Percentiles rank a stretch among this genome's conserved stretches.
Evolutionary conservation across 2,113 vertebrate genomes (phyloP).

Genomic region (Grammomys dolichurus): DNA sequence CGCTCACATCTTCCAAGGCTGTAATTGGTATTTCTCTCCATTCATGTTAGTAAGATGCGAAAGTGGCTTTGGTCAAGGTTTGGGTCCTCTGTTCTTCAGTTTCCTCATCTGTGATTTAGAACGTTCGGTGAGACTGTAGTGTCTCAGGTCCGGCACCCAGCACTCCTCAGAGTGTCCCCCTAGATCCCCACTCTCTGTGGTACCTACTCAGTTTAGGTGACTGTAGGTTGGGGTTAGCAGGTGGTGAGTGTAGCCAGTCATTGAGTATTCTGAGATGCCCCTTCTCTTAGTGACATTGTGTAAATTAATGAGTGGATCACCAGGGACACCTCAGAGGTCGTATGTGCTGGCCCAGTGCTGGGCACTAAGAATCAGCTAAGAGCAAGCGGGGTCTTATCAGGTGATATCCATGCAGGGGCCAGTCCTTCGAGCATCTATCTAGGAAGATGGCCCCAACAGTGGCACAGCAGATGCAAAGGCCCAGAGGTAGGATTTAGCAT

Average conservation of each 20-base stretch:
- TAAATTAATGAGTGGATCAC: too few species aligned
- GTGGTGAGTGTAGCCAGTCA: neutral
- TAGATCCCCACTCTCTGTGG: fast-evolving
- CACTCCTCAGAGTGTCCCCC: fast-evolving
- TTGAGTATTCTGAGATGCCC: fast-evolving
- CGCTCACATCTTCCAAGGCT: neutral
- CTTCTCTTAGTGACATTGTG: neutral
- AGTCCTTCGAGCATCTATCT: too few species aligned
- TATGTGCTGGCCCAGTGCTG: neutral
- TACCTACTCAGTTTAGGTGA: neutral
- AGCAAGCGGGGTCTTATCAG: neutral
- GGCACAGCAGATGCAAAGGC: neutral
- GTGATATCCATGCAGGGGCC: neutral
- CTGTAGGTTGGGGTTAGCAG: neutral
- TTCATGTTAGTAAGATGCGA: neutral
- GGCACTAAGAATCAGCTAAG: neutral
- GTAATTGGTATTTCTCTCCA: neutral
- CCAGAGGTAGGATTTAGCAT: neutral
- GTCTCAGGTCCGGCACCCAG: neutral
- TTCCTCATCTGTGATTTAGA: neutral
- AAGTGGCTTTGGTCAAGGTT: neutral
- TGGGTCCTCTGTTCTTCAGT: neutral
- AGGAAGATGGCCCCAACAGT: neutral
- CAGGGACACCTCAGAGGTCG: neutral
- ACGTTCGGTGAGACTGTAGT: neutral